A percentile compares a stretch with the other conserved stretches of the same genome.
Conservation (phyloP, 1,140 invertebrate species). For the Macrotrachela quadricornifera region DNA sequence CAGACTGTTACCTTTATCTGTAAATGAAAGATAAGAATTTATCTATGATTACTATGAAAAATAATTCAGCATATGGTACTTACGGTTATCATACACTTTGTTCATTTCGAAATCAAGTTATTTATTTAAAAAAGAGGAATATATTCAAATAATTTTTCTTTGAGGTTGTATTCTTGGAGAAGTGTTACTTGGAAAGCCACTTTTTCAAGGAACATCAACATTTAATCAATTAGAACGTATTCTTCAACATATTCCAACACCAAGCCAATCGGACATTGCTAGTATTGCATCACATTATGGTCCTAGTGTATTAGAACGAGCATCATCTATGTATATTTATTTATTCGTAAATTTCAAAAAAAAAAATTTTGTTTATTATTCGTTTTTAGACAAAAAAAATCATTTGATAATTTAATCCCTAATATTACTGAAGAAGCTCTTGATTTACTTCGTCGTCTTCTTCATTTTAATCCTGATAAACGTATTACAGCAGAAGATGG, state of each 20-base stretch:
- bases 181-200: conserved; percentile 63
- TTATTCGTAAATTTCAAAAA: no score
- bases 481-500: conserved; percentile 62
- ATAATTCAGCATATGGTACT: no score
- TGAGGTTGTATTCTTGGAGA: conserved; percentile 68
- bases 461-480: conserved; percentile 67
- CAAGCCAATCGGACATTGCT: conserved; percentile 21
- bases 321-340: conserved; percentile 11
- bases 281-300: conserved; percentile 13
- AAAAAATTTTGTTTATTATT: no score
- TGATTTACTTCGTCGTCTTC: conserved; percentile 53
- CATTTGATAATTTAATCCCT: conserved; percentile 43
- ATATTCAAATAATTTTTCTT: no score
- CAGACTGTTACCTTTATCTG: no score
- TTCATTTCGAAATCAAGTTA: no score
- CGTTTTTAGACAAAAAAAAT: conserved; percentile 24
- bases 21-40: no score
- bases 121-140: no score
- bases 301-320: conserved; percentile 27
- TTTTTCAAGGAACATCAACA: conserved; percentile 78
- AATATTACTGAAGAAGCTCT: conserved; percentile 48
- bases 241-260: conserved; percentile 51
- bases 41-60: no score
- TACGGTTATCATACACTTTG: no score
- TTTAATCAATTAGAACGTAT: conserved; percentile 79